Evolutionary conservation across 2,113 vertebrate species (phyloP), one percentile per base, ranked within the genome.

Genomic region (Mastomys natalensis): DNA sequence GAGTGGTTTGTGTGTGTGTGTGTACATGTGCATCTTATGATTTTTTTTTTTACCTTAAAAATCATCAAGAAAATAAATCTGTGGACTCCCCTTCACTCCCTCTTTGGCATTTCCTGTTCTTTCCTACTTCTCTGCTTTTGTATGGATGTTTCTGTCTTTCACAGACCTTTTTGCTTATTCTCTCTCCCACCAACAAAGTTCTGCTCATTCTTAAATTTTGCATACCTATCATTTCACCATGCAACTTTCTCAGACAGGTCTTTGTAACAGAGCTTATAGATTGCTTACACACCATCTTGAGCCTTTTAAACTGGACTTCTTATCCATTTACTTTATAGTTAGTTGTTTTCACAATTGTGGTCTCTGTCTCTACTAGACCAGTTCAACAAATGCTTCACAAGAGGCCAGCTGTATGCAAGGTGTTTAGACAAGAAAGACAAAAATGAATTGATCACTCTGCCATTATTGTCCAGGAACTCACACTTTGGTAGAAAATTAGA

Each of bases 371-470:
- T 84, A 55, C 31, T 74, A 64, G 48, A 78, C 78, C 62, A 93
- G 40, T 43, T 66, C 84, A 87, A 94, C 60, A 73, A 89, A 87
- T n/a, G 45, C 81, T 84, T 84, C 53, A 62, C 51, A 76, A 95
- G 21, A 70, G 55, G 48, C 24, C 80, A 51, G n/a, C 40, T 51
- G 7, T 43, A 15, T 87, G 73, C n/a, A 53, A 53, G 73, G 76
- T 3, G 73, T 74, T 80, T 73, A 81, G 40, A 73, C 94, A 84
- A 91, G 45, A 31, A 73, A 82, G 29, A 45, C 45, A 29, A 78
- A 93, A 94, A 84, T 87, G n/a, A 97, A 60, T 48, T 24, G 26
- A 77, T 92, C 29, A 66, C 37, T 93, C 73, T 95, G 31, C 13
- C 29, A 10, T 87, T 7, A 4, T 5, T 93, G 24, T 34, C 91